Evolutionary conservation across 2,797 vertebrate genomes (phyloP).

Genomic region (Crenuchus spilurus): DNA sequence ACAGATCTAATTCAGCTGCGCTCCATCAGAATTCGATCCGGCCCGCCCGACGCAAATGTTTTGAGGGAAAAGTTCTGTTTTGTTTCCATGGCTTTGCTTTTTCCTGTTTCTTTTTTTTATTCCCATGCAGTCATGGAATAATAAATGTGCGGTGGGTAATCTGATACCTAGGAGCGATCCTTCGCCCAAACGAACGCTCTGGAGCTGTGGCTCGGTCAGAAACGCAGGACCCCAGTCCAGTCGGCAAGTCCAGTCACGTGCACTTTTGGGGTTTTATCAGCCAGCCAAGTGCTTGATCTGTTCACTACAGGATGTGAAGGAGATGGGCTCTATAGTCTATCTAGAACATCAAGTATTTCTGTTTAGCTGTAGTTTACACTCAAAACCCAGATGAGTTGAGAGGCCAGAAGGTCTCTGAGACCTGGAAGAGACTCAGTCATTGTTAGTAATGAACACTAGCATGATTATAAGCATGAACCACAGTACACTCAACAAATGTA

Average conservation of each 20-base stretch:
- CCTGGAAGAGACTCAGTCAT: too few relatives aligned
- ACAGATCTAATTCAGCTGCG: conserved; percentile 49
- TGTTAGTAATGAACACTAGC: too few relatives aligned
- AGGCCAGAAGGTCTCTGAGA: too few relatives aligned
- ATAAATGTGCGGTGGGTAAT: conserved; percentile 35
- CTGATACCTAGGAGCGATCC: conserved; percentile 2
- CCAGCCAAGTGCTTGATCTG: neutral
- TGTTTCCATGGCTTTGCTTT: conserved; percentile 54
- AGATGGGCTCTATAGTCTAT: too few relatives aligned
- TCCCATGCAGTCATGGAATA: conserved; percentile 32
- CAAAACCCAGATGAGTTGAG: too few relatives aligned
- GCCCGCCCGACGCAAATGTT: conserved; percentile 40
- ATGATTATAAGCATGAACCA: too few relatives aligned
- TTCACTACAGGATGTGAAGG: too few relatives aligned
- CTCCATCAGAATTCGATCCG: conserved; percentile 41
- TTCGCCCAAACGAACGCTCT: neutral
- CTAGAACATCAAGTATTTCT: too few relatives aligned
- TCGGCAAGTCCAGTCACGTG: neutral
- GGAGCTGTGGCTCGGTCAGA: neutral
- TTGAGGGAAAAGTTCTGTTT: conserved; percentile 50
- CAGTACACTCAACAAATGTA: too few relatives aligned
- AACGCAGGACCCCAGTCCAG: neutral
- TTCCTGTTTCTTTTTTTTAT: conserved; percentile 40
- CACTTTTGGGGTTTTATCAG: neutral
- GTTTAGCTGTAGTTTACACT: too few relatives aligned